Percentiles rank a stretch among this genome's conserved stretches.
Evolutionary conservation across 2,113 vertebrate genomes (phyloP).

Genomic region (Thermophis baileyi): DNA sequence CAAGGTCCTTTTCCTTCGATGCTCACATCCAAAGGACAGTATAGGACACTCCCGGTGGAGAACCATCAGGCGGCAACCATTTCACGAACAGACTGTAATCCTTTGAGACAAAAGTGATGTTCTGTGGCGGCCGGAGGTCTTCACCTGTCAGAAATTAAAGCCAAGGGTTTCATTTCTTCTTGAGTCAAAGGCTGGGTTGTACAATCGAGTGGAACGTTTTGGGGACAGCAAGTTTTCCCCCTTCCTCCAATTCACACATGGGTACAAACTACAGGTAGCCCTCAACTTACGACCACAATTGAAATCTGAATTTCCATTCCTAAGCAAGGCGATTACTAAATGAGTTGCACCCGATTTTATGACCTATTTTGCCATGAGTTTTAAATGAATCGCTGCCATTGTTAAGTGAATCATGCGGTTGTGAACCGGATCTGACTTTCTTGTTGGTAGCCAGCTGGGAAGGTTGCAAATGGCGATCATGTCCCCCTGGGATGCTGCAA

Average conservation of each 20-base stretch:
- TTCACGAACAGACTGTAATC: conserved; percentile 66
- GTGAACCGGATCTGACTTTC: no score
- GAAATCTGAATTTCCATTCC: no score
- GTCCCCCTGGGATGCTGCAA: no score
- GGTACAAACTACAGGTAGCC: neutral
- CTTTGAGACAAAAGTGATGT: conserved; percentile 59
- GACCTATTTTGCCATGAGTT: no score
- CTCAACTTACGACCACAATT: no score
- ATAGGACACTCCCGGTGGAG: conserved; percentile 50
- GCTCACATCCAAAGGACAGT: conserved; percentile 64
- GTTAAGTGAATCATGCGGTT: no score
- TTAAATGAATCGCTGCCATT: no score
- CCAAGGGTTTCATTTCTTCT: neutral
- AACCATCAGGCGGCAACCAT: conserved; percentile 61
- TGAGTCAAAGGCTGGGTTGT: neutral
- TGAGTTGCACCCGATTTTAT: no score
- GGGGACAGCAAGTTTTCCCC: neutral
- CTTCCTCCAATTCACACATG: neutral
- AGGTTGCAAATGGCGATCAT: no score
- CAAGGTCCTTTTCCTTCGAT: neutral
- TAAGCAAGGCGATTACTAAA: no score
- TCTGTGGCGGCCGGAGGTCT: conserved; percentile 43
- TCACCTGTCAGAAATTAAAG: conserved; percentile 43
- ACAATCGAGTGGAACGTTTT: neutral
- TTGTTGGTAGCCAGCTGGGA: no score